Percentiles rank a stretch among this genome's conserved stretches.
Evolutionary conservation across 2,888 invertebrate species (phyloP).

Genomic region (Iselma pallidipennis): DNA sequence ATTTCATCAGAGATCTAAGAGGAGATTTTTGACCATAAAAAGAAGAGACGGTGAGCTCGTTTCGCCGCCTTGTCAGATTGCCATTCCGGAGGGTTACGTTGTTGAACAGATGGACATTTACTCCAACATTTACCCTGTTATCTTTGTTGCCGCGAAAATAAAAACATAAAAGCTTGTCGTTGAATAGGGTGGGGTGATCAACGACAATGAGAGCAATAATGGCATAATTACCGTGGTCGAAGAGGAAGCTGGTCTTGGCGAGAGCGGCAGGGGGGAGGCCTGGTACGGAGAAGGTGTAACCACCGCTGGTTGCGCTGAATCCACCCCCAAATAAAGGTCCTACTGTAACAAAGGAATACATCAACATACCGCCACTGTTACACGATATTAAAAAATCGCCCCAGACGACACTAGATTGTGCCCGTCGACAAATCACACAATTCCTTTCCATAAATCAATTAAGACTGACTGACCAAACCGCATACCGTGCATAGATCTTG

Average conservation of each 20-base stretch:
- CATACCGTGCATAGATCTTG: constrained; percentile 44
- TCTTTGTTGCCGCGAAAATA: constrained; percentile 39
- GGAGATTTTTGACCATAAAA: constrained; percentile 59
- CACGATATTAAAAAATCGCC: not conserved
- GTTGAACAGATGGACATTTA: constrained; percentile 53
- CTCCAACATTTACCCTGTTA: constrained; percentile 22
- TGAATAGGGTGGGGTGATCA: constrained; percentile 13
- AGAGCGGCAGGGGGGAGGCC: constrained; percentile 54
- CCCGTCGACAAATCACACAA: constrained; percentile 55
- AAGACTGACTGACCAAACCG: constrained; percentile 42
- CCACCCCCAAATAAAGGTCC: constrained; percentile 54
- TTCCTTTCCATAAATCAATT: constrained; percentile 55
- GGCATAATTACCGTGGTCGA: constrained; percentile 53
- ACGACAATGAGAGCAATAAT: constrained; percentile 28
- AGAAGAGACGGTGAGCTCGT: constrained; percentile 47
- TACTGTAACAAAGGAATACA: constrained; percentile 52
- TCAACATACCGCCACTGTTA: constrained; percentile 16
- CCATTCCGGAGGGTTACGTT: constrained; percentile 44
- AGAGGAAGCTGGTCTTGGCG: constrained; percentile 53
- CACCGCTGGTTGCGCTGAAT: constrained; percentile 48
- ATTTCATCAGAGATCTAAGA: constrained; percentile 60
- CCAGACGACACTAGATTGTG: constrained; percentile 22
- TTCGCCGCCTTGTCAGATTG: constrained; percentile 36
- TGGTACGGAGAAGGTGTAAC: constrained; percentile 54
- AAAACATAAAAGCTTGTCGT: constrained; percentile 41